Evolutionary conservation across 2,888 invertebrate species (phyloP).

Genomic region (Rhingia campestris): DNA sequence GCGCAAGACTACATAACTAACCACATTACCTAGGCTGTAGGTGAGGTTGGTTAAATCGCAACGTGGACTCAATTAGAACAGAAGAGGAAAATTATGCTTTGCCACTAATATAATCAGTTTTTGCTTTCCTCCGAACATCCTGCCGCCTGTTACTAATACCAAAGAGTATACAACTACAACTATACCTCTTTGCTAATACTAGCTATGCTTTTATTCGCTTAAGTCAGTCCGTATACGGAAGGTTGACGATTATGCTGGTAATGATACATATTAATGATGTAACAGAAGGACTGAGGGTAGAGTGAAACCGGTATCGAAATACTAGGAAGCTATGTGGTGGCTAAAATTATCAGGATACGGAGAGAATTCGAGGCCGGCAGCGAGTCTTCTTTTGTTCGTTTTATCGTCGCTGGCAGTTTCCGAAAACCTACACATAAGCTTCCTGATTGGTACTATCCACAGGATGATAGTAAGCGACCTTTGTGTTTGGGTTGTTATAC

Average conservation of each 20-base stretch:
- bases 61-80: constrained; percentile 70
- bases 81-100: constrained; percentile 68
- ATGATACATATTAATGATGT: constrained; percentile 74
- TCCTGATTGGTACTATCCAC: constrained; percentile 34
- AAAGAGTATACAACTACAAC: too few relatives aligned
- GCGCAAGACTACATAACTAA: constrained; percentile 14
- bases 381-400: constrained; percentile 32
- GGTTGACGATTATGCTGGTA: constrained; percentile 69
- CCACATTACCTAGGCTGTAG: constrained; percentile 12
- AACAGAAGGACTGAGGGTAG: constrained; percentile 40
- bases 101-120: constrained; percentile 73
- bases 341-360: constrained; percentile 56
- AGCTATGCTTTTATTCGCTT: constrained; percentile 1
- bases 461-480: constrained; percentile 28
- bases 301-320: constrained; percentile 25
- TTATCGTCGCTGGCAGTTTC: constrained; percentile 5
- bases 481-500: constrained; percentile 3
- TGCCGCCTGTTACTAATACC: constrained; percentile 10
- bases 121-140: constrained; percentile 42
- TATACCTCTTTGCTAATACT: constrained; percentile 25
- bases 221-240: not conserved
- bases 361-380: not conserved
- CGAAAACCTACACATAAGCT: constrained; percentile 31
- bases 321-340: constrained; percentile 34
- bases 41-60: constrained; percentile 36